A percentile compares a stretch with the other conserved stretches of the same genome.
Conservation (phyloP, 2,888 invertebrate species). For the Esperia sulphurella region DNA sequence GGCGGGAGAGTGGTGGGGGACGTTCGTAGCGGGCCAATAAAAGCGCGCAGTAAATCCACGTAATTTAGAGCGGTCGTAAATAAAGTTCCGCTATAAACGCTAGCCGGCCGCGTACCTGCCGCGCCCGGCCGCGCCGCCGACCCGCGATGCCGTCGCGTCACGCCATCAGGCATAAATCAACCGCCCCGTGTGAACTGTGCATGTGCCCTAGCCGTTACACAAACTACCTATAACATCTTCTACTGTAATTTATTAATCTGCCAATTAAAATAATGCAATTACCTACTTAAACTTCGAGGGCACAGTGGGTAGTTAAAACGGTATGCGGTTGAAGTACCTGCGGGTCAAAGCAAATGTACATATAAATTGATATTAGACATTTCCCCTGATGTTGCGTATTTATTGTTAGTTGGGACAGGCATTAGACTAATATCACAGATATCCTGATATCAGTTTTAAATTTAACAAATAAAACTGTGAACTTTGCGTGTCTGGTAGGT, state of each 20-base stretch:
- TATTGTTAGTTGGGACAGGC: too few relatives aligned
- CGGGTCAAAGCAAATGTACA: too few relatives aligned
- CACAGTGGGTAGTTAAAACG: constrained; percentile 1
- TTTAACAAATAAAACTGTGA: too few relatives aligned
- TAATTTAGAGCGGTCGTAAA: constrained; percentile 77
- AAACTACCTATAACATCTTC: neutral
- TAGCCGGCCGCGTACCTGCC: constrained; percentile 65
- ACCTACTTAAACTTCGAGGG: neutral
- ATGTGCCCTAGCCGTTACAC: constrained; percentile 28
- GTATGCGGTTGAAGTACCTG: constrained; percentile 4
- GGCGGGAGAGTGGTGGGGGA: constrained; percentile 37
- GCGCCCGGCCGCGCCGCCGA: constrained; percentile 42
- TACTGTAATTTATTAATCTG: neutral
- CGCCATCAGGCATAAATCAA: constrained; percentile 43
- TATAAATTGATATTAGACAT: too few relatives aligned
- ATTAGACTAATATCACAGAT: too few relatives aligned
- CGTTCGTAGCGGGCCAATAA: constrained; percentile 72
- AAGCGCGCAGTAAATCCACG: constrained; percentile 76
- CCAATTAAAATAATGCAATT: constrained; percentile 7
- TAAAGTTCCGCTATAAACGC: constrained; percentile 76
- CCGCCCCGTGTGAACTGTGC: constrained; percentile 51
- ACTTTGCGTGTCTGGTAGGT: too few relatives aligned
- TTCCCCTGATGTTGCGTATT: too few relatives aligned
- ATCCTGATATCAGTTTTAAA: too few relatives aligned
- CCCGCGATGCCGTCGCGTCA: constrained; percentile 30